Base-by-base conservation (phyloP, 2,797 vertebrate species). In the Novumbra hubbsi region DNA sequence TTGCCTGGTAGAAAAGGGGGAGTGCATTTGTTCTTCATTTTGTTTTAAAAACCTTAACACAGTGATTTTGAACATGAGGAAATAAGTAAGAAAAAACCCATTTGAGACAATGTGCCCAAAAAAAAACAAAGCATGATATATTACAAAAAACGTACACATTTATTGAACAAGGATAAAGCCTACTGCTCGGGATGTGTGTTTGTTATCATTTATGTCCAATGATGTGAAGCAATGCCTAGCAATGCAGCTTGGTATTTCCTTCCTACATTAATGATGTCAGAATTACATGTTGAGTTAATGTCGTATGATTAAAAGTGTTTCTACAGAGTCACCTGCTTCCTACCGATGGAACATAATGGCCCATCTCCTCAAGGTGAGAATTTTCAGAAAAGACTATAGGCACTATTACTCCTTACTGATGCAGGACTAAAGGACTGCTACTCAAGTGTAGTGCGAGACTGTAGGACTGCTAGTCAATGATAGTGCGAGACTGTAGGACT, bases 41-140 rank as follows among this genome's bases (percentile, higher is more conserved):
- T 17, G 2, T 52, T 52, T n/a, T 50, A 24, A 27, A 4, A 17
- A 50, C 15, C n/a, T 16, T 68, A 38, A 27, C 5, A 49, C 67
- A 28, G 41, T 69, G 21, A 28, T 49, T 70, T 70, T 55, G 48
- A 52, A 70, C 9, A 32, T 32, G 27, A 28, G n/a, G 68, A 70
- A 50, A 11, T 19, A 15, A 70, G 27, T 9, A 5, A 16, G 27
- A 16, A 27, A 52, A 50, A 50, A 16, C 1, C 24, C 45, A 38
- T 15, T 38, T 21, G 21, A 24, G 19, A 68, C 2, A 21, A 8
- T 57, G n/a, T 57, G 55, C 55, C 55, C 55, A 57, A 57, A 57
- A 57, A 21, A 11, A 60, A 24, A n/a, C 21, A 60, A 27, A 60
- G 19, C n/a, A 27, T 11, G 0, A 8, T 0, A 4, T 14, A 24